phyloP scores from a whole-genome alignment of 2,888 invertebrate species.

The Eupithecia inturbata region DNA sequence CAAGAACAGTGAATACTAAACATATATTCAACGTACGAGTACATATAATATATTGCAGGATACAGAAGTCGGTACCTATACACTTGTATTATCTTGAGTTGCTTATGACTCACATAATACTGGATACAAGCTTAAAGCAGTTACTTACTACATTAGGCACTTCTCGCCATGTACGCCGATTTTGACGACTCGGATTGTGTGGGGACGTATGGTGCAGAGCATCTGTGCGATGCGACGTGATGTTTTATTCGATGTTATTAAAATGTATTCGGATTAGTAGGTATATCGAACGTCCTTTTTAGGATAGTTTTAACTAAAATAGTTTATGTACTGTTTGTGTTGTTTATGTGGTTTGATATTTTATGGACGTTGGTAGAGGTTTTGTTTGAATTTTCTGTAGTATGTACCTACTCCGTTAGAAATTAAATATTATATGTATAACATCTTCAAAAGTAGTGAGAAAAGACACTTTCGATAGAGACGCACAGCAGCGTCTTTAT shows the following conservation, averaged over 20 bases:
- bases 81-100: not conserved
- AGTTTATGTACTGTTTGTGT: not conserved
- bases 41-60: conserved; percentile 8
- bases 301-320: not conserved
- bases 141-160: not conserved
- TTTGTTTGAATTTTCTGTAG: not conserved
- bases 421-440: not conserved
- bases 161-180: not conserved
- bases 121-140: conserved; percentile 2
- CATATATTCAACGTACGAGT: conserved; percentile 20
- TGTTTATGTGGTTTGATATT: not conserved
- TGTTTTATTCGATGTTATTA: not conserved
- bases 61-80: not conserved
- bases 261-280: not conserved
- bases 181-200: not conserved
- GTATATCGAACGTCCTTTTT: conserved; percentile 14
- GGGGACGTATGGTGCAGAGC: not conserved
- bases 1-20: conserved; percentile 31
- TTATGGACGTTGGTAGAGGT: not conserved
- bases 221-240: not conserved
- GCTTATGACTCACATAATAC: conserved; percentile 2
- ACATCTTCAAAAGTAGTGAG: not conserved
- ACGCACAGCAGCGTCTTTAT: not conserved
- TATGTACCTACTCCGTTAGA: not conserved
- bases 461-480: not conserved